These are phyloP conservation scores for Brachionus plicatilis DNA, from an alignment of 1,140 invertebrate species.

Conservation along the genomic window DNA sequence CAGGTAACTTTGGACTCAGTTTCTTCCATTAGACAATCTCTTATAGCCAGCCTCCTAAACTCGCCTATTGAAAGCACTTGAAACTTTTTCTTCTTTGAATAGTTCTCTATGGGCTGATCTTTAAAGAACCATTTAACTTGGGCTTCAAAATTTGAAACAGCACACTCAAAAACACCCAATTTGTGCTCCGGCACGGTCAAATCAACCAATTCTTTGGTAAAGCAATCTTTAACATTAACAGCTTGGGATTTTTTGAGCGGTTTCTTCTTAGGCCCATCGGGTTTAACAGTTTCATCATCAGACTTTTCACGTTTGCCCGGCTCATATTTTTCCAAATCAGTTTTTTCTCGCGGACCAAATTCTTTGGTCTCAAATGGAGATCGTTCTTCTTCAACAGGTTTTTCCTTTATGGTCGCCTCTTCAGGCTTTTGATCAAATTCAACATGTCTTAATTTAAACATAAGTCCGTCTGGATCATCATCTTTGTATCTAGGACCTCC, in stretches of 20 bases:
- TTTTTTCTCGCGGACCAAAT: constrained; percentile 10
- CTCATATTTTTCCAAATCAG: constrained; percentile 35
- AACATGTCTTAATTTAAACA: constrained; percentile 39
- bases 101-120: background rate
- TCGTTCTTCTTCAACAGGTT: background rate
- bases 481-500: background rate
- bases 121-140: constrained; percentile 38
- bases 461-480: background rate
- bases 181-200: constrained; percentile 29
- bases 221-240: background rate
- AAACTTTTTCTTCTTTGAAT: background rate
- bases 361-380: constrained; percentile 10
- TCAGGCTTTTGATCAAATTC: background rate
- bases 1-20: constrained; percentile 9
- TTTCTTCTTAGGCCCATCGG: background rate
- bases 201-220: constrained; percentile 28
- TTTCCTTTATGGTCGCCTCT: background rate
- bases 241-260: constrained; percentile 7
- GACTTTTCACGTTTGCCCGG: background rate
- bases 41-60: constrained; percentile 11
- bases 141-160: constrained; percentile 25
- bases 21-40: constrained; percentile 33
- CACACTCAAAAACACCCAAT: constrained; percentile 30
- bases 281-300: background rate
- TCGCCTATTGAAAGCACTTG: constrained; percentile 32